Conservation (phyloP, 2,888 invertebrate species). For the Julus scandinavius region DNA sequence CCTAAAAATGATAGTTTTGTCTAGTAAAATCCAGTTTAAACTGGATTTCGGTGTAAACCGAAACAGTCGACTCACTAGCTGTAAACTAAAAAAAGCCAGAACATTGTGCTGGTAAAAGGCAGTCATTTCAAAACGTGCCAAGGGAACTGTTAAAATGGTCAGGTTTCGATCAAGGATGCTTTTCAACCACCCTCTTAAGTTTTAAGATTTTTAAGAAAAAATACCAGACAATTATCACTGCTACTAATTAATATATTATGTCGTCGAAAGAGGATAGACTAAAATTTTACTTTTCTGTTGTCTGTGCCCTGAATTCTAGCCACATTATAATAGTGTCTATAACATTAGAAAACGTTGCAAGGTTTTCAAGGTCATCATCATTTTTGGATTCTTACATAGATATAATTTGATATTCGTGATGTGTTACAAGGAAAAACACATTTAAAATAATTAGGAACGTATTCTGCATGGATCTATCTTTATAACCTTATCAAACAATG, state of each 20-base stretch:
- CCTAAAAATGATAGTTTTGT: background rate
- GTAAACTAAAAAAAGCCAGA: background rate
- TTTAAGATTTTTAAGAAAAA: background rate
- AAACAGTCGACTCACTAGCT: background rate
- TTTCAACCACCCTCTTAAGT: background rate
- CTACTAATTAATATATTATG: background rate
- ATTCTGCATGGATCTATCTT: too few relatives aligned
- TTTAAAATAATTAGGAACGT: too few relatives aligned
- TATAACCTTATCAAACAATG: too few relatives aligned
- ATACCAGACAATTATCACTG: background rate
- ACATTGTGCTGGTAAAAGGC: background rate
- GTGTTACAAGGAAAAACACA: too few relatives aligned
- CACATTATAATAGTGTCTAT: too few relatives aligned
- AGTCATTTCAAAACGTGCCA: background rate
- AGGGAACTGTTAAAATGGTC: background rate
- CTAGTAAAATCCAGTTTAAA: constrained; percentile 13
- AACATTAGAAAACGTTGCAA: too few relatives aligned
- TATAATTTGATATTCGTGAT: too few relatives aligned
- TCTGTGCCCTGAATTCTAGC: too few relatives aligned
- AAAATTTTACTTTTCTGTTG: too few relatives aligned
- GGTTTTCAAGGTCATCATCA: too few relatives aligned
- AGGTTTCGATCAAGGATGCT: background rate
- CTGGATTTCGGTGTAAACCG: background rate
- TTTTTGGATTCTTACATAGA: too few relatives aligned
- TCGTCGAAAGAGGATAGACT: too few relatives aligned